A percentile compares a stretch with the other conserved stretches of the same genome.
phyloP scores from a whole-genome alignment of 2,888 invertebrate genomes.

The Meteorus cinctellus region DNA sequence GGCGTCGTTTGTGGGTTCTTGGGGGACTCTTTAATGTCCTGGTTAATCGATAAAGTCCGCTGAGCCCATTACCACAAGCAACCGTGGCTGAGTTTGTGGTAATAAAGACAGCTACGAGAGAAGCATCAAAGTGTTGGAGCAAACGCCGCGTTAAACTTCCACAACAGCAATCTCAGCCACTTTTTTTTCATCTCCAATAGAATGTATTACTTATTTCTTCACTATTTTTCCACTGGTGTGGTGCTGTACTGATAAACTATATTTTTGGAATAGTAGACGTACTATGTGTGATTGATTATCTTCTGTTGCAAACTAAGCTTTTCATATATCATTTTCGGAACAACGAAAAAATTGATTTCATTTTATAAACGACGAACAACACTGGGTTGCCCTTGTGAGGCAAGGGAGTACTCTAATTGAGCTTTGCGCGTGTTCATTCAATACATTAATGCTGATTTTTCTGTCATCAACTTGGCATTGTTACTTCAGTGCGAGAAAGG shows the following conservation, averaged over 20 bases:
- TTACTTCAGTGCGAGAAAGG: neutral
- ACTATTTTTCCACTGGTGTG: neutral
- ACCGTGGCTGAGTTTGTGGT: slow-evolving; percentile 45
- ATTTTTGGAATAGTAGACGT: neutral
- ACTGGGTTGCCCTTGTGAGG: neutral
- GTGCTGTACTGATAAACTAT: neutral
- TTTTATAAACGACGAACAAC: slow-evolving; percentile 36
- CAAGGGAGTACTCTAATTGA: slow-evolving; percentile 13
- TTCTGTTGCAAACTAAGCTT: neutral
- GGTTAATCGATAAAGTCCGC: slow-evolving; percentile 53
- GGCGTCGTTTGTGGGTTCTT: slow-evolving; percentile 43
- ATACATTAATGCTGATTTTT: slow-evolving; percentile 21
- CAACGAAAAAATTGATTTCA: slow-evolving; percentile 30
- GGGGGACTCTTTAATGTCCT: slow-evolving; percentile 48
- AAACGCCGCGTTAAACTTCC: slow-evolving; percentile 40
- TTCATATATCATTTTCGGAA: neutral
- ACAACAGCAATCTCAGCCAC: slow-evolving; percentile 35
- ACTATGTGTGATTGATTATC: neutral
- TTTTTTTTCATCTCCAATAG: slow-evolving; percentile 23
- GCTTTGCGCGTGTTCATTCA: slow-evolving; percentile 12
- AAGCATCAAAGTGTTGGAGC: slow-evolving; percentile 45
- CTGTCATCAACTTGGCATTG: slow-evolving; percentile 11
- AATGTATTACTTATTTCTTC: neutral
- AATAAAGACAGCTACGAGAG: slow-evolving; percentile 50
- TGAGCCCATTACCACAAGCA: slow-evolving; percentile 47